Evolutionary conservation across 2,113 vertebrate species (phyloP).

Genomic region (Poeciliopsis prolifica): DNA sequence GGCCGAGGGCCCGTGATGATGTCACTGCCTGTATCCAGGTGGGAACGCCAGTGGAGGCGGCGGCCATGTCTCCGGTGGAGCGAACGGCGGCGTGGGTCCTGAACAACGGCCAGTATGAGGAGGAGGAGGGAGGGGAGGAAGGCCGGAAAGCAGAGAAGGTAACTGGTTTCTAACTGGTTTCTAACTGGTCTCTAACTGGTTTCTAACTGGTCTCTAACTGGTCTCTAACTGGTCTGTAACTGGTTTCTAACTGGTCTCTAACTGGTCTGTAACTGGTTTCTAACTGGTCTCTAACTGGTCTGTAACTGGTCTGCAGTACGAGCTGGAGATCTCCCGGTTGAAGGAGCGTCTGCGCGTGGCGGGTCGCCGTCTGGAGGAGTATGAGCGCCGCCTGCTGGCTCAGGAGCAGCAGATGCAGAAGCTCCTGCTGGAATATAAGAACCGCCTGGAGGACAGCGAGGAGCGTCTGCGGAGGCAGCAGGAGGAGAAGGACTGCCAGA

Average conservation of each 20-base stretch:
- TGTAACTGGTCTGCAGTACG: slow-evolving; percentile 79
- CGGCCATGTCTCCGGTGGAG: slow-evolving; percentile 95
- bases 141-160: slow-evolving; percentile 90
- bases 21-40: slow-evolving; percentile 70
- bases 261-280: not conserved
- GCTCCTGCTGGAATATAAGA: slow-evolving; percentile 89
- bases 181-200: not conserved
- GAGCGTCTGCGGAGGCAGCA: slow-evolving; percentile 90
- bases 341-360: slow-evolving; percentile 90
- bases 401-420: slow-evolving; percentile 97
- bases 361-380: slow-evolving; percentile 89
- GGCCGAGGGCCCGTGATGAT: slow-evolving; percentile 1
- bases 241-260: not conserved
- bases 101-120: slow-evolving; percentile 94
- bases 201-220: not conserved
- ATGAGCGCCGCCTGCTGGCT: slow-evolving; percentile 88
- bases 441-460: slow-evolving; percentile 91
- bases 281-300: too few species aligned
- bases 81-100: slow-evolving; percentile 97
- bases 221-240: not conserved
- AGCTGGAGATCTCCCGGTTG: slow-evolving; percentile 90
- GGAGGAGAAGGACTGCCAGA: slow-evolving; percentile 96
- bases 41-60: slow-evolving; percentile 88
- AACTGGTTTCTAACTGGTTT: slow-evolving; percentile 4
- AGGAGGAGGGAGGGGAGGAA: slow-evolving; percentile 77